Evolutionary conservation across 2,888 invertebrate species (phyloP), one percentile per base, ranked within the genome.

Genomic region (Troglohyphantes excavatus): DNA sequence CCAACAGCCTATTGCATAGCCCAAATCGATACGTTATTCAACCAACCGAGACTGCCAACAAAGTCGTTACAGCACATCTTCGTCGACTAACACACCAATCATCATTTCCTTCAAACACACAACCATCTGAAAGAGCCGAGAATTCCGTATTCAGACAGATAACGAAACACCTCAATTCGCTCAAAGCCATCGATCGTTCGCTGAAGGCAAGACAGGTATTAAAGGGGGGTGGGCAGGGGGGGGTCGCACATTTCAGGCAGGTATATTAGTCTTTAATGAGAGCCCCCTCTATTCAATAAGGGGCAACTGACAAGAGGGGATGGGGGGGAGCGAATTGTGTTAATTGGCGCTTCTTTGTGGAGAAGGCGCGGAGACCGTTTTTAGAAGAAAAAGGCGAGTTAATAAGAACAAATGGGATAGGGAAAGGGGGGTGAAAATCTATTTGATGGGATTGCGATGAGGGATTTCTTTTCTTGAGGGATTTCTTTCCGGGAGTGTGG

Each of bases 261-360:
- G 21, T 75, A 61, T 75, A 33, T 75, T 29, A 61, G 59, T 19
- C 21, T 75, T 61, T 75, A 75, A 75, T 75, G 75, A 75, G 59
- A 29, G 59, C 19, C n/a, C 17, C 75, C 61, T 21, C 75, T 61
- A 33, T 75, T 33, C 13, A 61, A 75, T 75, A 46, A 68, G 17
- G 46, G n/a, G 59, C 11, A 11, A 21, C 59, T 59, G 21, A 13
- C 2, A 26, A 21, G 53, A 61, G 19, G 59, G 19, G 26, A 59
- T 29, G 27, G 2, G 46, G 75, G 13, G 21, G 21, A 29, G 59
- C 29, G 59, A 21, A 75, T 75, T 75, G 33, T 75, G 59, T 75
- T 75, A 75, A 75, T 75, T 75, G 59, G 59, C 27, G 29, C 17
- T 72, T 29, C 17, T 46, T 26, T 13, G 3, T 26, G 7, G 19